Evolutionary conservation across 1,140 invertebrate genomes (phyloP), one percentile per base, ranked within the genome.

Genomic region (Philotrypesis tridentata): DNA sequence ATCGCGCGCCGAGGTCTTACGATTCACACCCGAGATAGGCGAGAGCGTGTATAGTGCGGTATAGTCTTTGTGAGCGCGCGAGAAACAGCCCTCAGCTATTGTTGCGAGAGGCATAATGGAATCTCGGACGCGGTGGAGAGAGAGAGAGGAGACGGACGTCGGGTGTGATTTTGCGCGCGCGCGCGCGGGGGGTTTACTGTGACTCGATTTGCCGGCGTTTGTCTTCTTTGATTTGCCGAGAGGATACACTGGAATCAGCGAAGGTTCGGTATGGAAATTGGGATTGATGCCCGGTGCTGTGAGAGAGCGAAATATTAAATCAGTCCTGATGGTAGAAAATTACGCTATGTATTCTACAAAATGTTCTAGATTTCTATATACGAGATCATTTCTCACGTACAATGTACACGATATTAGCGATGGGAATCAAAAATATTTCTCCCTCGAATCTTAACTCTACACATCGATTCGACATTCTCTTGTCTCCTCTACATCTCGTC

Each of bases 81-180:
- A n/a, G 68, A 72, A 71, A 89, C 85, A 84, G 87, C 85, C 77
- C 70, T 55, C 25, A 67, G 82, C 82, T 75, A 87, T 87, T 86
- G 87, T 87, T 86, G 83, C 82, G 84, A 86, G 17, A 40, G 14
- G 84, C 84, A 84, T 86, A 86, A 87, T 87, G 84, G 85, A 86
- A 87, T 87, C 84, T 81, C 83, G 79, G 73, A 60, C 63, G 48
- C 6, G 17, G n/a, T 55, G 17, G 17, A 55, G 48, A 27, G 67
- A 70, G 68, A 25, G 60, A 25, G 60, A 63, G 61, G 23, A 25
- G n/a, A 23, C 61, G 61, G 25, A 27, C 61, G 25, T 29, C 27
- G 61, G 25, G 27, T 29, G 23, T 65, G 23, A 65, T 55, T 55
- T 55, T n/a, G 48, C 48, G 21, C 48, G 14, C 61, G 61, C 23